Base-by-base conservation (phyloP, 2,113 vertebrate genomes). In the Thamnaconus septentrionalis region DNA sequence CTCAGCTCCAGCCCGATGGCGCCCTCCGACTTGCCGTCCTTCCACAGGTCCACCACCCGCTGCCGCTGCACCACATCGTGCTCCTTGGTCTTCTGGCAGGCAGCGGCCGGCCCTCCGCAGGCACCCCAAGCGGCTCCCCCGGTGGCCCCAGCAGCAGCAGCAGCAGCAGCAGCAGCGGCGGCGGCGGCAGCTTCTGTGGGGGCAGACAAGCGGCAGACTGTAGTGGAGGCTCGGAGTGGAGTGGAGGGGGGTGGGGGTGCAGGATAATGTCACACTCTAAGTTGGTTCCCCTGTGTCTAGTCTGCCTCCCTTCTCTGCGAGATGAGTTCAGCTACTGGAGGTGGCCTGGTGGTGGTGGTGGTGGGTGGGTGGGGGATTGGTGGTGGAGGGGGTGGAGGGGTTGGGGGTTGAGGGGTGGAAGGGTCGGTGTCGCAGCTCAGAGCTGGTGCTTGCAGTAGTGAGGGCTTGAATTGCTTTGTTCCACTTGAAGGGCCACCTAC, bases 131-230 rank as follows among this genome's bases (percentile, higher is more conserved):
- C 79, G 11, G 70, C 79, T 74, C 75, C 82, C 75, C 80, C 85
- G 67, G 79, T 73, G 76, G 82, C 87, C 76, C 78, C 78, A 61
- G 78, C 84, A 61, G 81, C 84, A 61, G 82, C 84, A 53, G 76
- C 81, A 49, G 75, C 81, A 67, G 87, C 89, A 86, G 87, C 89
- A 85, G 89, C 87, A 88, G 90, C 87, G 92, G 90, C 92, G 92
- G 88, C 84, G 53, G 76, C 81, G 52, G 75, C 81, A 67, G 87
- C 89, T 87, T 88, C 89, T 88, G 89, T 88, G 89, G 90, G 88
- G 92, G 90, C 92, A 93, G 88, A 93, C 89, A 92, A 92, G 91
- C 89, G 91, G 91, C 91, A 93, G 86, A 93, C 91, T 93, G 91
- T 92, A 91, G 89, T 87, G 85, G 89, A 89, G 90, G 85, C 90